phyloP scores from a whole-genome alignment of 35 echinoderm and acorn worm species.

The Acanthaster planci region DNA sequence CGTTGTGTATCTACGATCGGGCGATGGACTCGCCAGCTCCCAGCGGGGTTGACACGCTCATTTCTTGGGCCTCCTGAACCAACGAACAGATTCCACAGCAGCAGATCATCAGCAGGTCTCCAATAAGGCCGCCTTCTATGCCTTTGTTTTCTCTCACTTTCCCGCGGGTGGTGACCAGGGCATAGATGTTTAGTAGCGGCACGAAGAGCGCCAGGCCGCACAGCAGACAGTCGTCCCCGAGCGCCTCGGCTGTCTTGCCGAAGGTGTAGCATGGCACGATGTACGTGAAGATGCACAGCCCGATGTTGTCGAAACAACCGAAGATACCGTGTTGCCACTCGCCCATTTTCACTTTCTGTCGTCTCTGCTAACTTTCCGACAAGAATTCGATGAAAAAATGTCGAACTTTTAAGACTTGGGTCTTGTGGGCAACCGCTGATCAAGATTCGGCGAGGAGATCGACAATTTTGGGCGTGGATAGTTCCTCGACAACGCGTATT shows the following conservation, averaged over 20 bases:
- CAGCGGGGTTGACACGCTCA: conserved; percentile 80
- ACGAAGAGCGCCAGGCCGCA: conserved; percentile 78
- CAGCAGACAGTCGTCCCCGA: conserved; percentile 91
- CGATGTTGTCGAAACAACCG: conserved; percentile 88
- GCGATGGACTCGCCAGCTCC: conserved; percentile 91
- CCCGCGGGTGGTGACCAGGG: conserved; percentile 66
- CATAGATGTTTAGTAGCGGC: conserved; percentile 89
- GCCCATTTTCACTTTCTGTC: conserved; percentile 57
- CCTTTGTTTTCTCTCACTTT: conserved; percentile 97
- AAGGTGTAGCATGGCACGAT: conserved; percentile 82
- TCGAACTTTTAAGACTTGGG: not conserved
- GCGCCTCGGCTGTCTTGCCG: conserved; percentile 77
- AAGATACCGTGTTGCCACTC: conserved; percentile 81
- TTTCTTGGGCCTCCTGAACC: conserved; percentile 84
- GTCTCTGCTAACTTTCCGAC: not conserved
- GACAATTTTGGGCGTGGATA: not conserved
- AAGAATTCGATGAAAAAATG: not conserved
- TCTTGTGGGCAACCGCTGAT: not conserved
- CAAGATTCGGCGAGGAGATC: not conserved
- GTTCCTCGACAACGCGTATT: not conserved
- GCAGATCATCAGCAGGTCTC: conserved; percentile 80
- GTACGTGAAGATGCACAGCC: conserved; percentile 89
- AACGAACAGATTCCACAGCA: conserved; percentile 90
- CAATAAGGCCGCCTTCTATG: conserved; percentile 80
- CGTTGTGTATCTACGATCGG: conserved; percentile 56